phyloP scores from a whole-genome alignment of 2,797 vertebrate species.

The Meda fulgida region DNA sequence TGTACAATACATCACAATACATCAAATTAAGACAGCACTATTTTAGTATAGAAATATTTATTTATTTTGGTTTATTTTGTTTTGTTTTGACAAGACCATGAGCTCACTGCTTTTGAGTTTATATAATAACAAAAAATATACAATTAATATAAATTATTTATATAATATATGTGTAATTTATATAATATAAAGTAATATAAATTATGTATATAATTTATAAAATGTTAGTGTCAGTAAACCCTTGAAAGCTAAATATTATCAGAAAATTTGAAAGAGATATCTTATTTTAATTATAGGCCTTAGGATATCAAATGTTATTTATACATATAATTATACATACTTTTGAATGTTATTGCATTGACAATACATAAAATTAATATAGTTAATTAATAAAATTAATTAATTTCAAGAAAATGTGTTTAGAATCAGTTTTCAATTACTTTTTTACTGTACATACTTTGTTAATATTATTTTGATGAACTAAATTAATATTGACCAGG shows the following conservation, averaged over 20 bases:
- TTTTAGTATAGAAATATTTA: too few relatives aligned
- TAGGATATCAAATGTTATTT: neutral
- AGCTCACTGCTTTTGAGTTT: neutral
- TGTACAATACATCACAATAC: neutral
- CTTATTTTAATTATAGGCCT: neutral
- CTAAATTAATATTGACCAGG: neutral
- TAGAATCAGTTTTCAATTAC: neutral
- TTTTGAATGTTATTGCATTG: neutral
- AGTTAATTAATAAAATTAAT: too few relatives aligned
- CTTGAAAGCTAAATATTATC: neutral
- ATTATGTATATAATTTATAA: neutral
- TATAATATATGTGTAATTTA: neutral
- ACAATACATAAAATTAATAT: neutral
- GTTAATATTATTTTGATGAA: neutral
- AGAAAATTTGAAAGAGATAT: neutral
- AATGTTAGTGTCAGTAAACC: neutral
- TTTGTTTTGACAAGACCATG: too few relatives aligned
- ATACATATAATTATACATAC: neutral
- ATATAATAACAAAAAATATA: neutral
- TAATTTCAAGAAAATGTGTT: neutral
- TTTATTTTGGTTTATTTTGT: too few relatives aligned
- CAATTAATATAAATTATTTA: neutral
- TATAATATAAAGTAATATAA: neutral
- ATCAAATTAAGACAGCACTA: neutral
- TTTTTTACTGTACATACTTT: neutral